Percentiles rank a stretch among this genome's conserved stretches.
Conservation (phyloP, 2,113 vertebrate species). For the Dermatemys mawii region DNA sequence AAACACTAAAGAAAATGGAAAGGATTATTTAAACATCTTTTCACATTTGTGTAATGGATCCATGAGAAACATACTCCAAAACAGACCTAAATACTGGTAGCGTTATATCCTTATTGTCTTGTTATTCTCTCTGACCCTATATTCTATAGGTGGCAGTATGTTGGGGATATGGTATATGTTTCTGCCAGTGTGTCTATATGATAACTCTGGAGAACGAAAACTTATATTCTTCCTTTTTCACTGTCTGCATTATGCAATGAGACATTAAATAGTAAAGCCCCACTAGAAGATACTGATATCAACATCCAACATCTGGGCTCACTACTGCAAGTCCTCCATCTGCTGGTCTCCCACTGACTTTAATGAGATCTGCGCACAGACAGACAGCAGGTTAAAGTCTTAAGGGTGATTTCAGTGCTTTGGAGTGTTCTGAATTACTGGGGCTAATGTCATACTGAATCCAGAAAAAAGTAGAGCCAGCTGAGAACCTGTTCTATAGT, state of each 20-base stretch:
- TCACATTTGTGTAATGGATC: not conserved
- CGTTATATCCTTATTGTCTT: not conserved
- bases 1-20: not conserved
- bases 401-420: not conserved
- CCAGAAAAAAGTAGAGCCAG: constrained; percentile 1
- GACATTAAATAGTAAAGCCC: constrained; percentile 38
- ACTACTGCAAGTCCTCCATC: not conserved
- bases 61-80: not conserved
- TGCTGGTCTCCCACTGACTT: not conserved
- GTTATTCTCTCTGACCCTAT: not conserved
- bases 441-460: too few relatives aligned
- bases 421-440: not conserved
- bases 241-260: constrained; percentile 11
- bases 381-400: not conserved
- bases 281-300: not conserved
- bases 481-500: not conserved
- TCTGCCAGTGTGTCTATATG: rapidly evolving
- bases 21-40: not conserved
- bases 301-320: not conserved
- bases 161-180: not conserved
- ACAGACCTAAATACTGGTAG: not conserved
- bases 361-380: not conserved
- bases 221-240: not conserved
- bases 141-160: not conserved
- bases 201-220: not conserved